Base-by-base conservation (phyloP, 1,140 invertebrate species). In the Galleria mellonella region DNA sequence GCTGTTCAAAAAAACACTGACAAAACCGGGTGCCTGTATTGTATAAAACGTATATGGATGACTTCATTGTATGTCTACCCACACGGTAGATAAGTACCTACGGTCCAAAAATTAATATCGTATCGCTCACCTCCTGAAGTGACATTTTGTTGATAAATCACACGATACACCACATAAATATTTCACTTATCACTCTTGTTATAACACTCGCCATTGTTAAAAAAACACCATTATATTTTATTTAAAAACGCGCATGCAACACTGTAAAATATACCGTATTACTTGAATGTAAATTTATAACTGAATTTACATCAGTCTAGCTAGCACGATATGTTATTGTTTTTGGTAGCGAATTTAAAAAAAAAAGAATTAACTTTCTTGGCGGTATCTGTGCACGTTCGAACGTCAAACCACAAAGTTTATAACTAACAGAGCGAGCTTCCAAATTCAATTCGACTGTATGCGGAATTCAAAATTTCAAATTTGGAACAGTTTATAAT, bases 71-170 rank as follows among this genome's bases (percentile, higher is more conserved):
- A n/a, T n/a, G n/a, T n/a, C n/a, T n/a, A n/a, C n/a, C n/a, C n/a
- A n/a, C n/a, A n/a, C n/a, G n/a, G n/a, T n/a, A n/a, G n/a, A n/a
- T n/a, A n/a, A n/a, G n/a, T n/a, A n/a, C n/a, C n/a, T n/a, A n/a
- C n/a, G n/a, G n/a, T n/a, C n/a, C n/a, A n/a, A n/a, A n/a, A n/a
- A n/a, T n/a, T n/a, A n/a, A 23, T 23, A 23, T 23, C 17, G 6
- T 38, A 59, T 49, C 46, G 53, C 76, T 81, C 45, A 82, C 77
- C 77, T 82, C 77, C 52, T 73, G 69, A 36, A 82, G 62, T 64
- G 77, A 82, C 77, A 82, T 82, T 44, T 46, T 65, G 55, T 47
- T 61, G 42, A 56, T 57, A 55, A 59, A 73, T 77, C 59, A 75
- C 62, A 49, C 43, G 35, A 35, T 41, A 43, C 43, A 62, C 53